Base-by-base conservation (phyloP, 2,113 vertebrate genomes). In the Cryptoleucopteryx plumbea region DNA sequence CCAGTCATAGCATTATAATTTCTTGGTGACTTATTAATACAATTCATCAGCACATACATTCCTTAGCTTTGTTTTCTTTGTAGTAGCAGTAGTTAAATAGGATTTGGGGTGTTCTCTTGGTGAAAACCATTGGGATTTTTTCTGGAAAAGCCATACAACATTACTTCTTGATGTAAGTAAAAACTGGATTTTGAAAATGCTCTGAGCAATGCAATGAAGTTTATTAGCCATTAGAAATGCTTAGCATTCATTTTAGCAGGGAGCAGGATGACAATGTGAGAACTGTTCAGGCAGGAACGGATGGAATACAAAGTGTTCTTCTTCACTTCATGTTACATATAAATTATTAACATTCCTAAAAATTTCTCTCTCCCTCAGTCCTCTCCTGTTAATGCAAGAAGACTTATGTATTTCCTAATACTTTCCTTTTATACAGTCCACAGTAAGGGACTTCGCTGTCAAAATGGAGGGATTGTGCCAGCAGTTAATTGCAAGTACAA, bases 261-360 rank as follows among this genome's bases (percentile, higher is more conserved):
- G 55, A 92, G 42, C 10, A 53, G 32, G 15, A 85, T 86, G 61
- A 80, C 56, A 85, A 45, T 1, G 3, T 91, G 36, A 91, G 81
- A 78, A 61, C 40, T 72, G 17, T 86, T 96, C 40, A 61, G 45
- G 16, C 53, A 90, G 66, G 92, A 94, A 77, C 2, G 16, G 16
- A 77, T 53, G 20, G 27, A 88, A 91, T 77, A 80, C 55, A 62
- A 95, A 87, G 26, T 82, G 45, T 66, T 90, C 74, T 92, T 91
- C 90, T 27, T 81, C 74, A 73, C 63, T 70, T 90, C 38, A 25
- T 77, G 45, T 95, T 67, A 78, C 31, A 72, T 29, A 90, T 72
- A 48, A 96, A 91, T 92, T 86, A 92, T 95, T 88, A 92, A 94
- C 47, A 36, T 92, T 88, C 45, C 38, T 77, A 83, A 93, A 96